These are phyloP conservation scores for Aleadryas rufinucha DNA, from an alignment of 2,113 vertebrate genomes.

Conservation along the genomic window DNA sequence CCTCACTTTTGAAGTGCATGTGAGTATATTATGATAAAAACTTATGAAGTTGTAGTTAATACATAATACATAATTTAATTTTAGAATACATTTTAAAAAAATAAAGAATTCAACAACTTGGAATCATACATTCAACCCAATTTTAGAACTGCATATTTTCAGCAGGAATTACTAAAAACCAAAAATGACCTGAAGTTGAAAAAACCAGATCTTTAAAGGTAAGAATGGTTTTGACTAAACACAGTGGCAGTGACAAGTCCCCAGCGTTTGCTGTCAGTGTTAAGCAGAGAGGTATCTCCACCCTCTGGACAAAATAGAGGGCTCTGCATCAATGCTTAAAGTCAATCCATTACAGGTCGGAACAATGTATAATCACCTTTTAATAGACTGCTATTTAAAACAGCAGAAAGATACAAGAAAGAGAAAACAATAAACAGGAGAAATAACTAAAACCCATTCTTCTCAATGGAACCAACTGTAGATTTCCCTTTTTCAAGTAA, in stretches of 20 bases:
- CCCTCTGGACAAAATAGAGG: background rate
- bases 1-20: background rate
- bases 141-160: background rate
- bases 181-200: background rate
- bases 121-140: background rate
- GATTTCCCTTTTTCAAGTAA: background rate
- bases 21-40: background rate
- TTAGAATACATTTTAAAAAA: background rate
- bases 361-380: background rate
- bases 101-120: background rate
- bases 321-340: background rate
- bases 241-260: background rate
- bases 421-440: background rate
- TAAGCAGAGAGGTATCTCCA: background rate
- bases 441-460: background rate
- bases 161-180: background rate
- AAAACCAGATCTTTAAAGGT: background rate
- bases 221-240: background rate
- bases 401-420: background rate
- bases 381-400: background rate
- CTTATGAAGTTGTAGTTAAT: background rate
- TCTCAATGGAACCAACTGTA: background rate
- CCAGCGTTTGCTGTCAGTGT: background rate
- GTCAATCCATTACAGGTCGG: background rate
- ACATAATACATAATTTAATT: background rate